Evolutionary conservation across 2,797 vertebrate species (phyloP).

Genomic region (Chromobotia macracanthus): DNA sequence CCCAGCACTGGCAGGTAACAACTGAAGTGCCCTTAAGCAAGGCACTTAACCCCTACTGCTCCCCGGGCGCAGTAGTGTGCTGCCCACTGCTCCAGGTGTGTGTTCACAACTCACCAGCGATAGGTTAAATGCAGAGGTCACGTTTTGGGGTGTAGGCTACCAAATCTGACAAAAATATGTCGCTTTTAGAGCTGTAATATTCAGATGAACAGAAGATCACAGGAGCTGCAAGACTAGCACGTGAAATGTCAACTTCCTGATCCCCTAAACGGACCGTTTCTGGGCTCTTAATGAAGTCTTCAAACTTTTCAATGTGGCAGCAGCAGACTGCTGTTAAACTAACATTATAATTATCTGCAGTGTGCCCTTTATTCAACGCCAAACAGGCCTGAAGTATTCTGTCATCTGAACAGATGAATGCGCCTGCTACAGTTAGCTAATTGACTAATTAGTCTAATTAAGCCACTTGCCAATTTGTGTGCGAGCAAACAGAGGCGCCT

Average conservation of each 20-base stretch:
- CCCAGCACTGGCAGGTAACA: no score
- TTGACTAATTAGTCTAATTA: conserved; percentile 66
- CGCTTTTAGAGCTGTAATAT: no score
- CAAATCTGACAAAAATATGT: no score
- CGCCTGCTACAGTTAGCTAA: conserved; percentile 55
- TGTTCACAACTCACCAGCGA: no score
- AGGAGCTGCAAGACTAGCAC: neutral
- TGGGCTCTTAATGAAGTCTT: conserved; percentile 26
- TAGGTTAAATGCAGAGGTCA: no score
- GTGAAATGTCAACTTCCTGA: neutral
- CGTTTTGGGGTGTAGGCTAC: no score
- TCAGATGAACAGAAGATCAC: neutral
- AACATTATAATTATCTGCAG: conserved; percentile 58
- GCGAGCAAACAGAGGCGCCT: conserved; percentile 52
- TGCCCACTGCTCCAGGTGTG: no score
- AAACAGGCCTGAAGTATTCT: conserved; percentile 49
- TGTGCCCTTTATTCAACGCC: conserved; percentile 56
- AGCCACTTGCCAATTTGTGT: conserved; percentile 59
- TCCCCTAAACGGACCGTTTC: conserved; percentile 8
- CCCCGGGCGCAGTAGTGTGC: no score
- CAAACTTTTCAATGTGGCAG: conserved; percentile 3
- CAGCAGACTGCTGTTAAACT: conserved; percentile 43
- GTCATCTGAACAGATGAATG: conserved; percentile 62
- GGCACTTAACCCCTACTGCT: no score
- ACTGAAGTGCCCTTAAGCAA: no score